Evolutionary conservation across 2,113 vertebrate species (phyloP).

Genomic region (Poeciliopsis retropinna): DNA sequence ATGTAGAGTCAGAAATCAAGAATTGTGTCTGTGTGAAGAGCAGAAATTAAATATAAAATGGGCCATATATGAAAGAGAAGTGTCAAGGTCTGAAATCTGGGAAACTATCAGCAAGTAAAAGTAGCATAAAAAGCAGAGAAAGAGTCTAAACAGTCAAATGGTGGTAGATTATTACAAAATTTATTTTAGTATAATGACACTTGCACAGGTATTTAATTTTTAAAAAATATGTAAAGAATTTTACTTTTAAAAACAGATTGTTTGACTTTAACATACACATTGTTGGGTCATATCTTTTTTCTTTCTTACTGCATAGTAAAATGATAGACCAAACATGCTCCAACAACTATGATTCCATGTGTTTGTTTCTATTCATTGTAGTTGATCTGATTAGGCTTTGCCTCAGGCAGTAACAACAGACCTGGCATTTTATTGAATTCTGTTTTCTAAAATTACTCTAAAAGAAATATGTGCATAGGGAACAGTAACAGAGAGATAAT

Average conservation of each 20-base stretch:
- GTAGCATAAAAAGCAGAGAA: neutral
- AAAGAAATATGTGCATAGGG: neutral
- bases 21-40: too few relatives aligned
- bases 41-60: too few relatives aligned
- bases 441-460: constrained; percentile 4
- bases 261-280: too few relatives aligned
- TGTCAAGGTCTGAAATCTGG: neutral
- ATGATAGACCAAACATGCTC: too few relatives aligned
- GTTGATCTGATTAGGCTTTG: neutral
- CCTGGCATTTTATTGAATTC: neutral
- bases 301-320: too few relatives aligned
- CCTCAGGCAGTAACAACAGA: neutral
- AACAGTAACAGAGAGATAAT: neutral
- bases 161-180: neutral
- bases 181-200: too few relatives aligned
- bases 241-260: too few relatives aligned
- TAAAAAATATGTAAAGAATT: too few relatives aligned
- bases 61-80: neutral
- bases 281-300: too few relatives aligned
- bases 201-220: too few relatives aligned
- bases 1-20: too few relatives aligned
- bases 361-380: neutral
- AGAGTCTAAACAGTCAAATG: neutral
- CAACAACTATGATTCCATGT: too few relatives aligned
- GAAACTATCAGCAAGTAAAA: neutral